Conservation (phyloP, 2,113 vertebrate genomes). For the Falco punctatus region DNA sequence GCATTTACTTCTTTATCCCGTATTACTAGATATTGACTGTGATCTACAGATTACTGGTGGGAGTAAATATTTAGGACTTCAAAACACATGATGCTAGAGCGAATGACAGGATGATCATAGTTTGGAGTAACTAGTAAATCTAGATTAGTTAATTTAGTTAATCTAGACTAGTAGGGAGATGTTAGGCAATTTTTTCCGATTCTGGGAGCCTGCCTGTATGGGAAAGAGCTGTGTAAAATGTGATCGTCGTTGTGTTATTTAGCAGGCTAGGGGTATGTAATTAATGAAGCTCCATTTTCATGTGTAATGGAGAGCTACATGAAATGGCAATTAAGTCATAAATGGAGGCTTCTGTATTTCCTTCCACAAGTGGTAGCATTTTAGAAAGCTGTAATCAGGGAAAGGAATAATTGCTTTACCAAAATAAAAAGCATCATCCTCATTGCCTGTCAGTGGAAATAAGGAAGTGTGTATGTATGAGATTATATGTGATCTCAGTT, state of each 20-base stretch:
- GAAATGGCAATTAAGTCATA: background rate
- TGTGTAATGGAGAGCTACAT: background rate
- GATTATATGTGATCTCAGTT: background rate
- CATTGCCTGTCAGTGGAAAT: background rate
- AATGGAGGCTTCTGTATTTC: background rate
- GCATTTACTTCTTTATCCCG: background rate
- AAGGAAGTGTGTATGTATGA: background rate
- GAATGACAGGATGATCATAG: rapidly evolving
- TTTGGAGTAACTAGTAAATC: background rate
- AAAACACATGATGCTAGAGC: background rate
- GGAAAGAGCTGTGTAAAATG: background rate
- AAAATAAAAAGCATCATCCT: background rate
- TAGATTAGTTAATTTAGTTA: background rate
- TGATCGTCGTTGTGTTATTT: background rate
- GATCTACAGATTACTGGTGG: background rate
- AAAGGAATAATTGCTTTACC: background rate
- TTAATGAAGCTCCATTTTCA: background rate
- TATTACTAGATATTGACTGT: background rate
- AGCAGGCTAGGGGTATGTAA: background rate
- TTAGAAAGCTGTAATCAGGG: background rate
- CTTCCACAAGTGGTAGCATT: background rate
- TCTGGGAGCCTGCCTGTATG: background rate
- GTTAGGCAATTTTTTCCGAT: background rate
- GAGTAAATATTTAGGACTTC: background rate
- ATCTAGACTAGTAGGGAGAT: background rate